Evolutionary conservation across 2,888 invertebrate species (phyloP).

Genomic region (Drosophila ustulata): DNA sequence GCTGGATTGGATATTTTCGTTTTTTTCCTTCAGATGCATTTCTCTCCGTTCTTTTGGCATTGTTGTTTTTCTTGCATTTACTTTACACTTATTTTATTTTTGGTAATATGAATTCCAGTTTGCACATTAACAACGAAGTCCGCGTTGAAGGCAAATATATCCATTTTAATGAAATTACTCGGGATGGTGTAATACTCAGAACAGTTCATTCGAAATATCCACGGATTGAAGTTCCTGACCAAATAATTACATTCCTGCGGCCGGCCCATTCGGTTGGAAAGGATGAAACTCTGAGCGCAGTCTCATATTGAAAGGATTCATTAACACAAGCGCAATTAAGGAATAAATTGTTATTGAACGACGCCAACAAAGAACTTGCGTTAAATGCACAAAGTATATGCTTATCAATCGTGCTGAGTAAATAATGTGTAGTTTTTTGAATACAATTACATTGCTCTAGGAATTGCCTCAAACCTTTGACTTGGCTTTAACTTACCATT

Average conservation of each 20-base stretch:
- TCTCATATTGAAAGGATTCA: conserved; percentile 18
- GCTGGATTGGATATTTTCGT: conserved; percentile 39
- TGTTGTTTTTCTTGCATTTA: not conserved
- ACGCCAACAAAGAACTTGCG: conserved; percentile 1
- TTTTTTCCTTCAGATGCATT: not conserved
- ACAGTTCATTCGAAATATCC: conserved; percentile 9
- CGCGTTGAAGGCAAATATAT: conserved; percentile 27
- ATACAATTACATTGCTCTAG: not conserved
- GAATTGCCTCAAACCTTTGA: not conserved
- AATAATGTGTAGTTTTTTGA: not conserved
- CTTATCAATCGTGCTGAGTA: too few relatives aligned
- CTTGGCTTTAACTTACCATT: conserved; percentile 12
- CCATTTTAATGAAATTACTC: conserved; percentile 31
- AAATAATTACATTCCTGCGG: conserved; percentile 55
- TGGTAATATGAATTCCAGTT: conserved; percentile 45
- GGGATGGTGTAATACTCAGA: conserved; percentile 9
- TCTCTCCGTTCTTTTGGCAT: conserved; percentile 6
- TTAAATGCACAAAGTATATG: not conserved
- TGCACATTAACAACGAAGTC: conserved; percentile 55
- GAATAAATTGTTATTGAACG: conserved; percentile 37
- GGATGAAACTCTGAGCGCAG: conserved; percentile 32
- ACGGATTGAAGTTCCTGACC: conserved; percentile 4
- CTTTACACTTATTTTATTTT: conserved; percentile 1
- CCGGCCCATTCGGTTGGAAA: conserved; percentile 29
- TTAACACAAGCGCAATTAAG: conserved; percentile 34